These are phyloP conservation scores for Charanyca ferruginea DNA, from an alignment of 2,888 invertebrate genomes.

Conservation along the genomic window DNA sequence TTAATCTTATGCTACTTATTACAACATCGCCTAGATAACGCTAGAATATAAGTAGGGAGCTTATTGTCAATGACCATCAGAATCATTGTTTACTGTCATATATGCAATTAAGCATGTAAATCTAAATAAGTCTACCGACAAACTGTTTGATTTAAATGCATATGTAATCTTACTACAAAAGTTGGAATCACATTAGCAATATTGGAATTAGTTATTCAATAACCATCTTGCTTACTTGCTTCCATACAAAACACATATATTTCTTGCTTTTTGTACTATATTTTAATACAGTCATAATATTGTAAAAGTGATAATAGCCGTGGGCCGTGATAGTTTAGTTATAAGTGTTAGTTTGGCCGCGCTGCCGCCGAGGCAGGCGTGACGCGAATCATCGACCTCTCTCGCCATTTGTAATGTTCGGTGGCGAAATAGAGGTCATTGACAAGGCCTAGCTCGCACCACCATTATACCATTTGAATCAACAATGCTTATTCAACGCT, in stretches of 20 bases:
- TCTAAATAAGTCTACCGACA: background rate
- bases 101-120: background rate
- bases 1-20: constrained; percentile 47
- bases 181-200: background rate
- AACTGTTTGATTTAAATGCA: background rate
- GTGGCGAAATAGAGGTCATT: constrained; percentile 90
- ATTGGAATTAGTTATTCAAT: too few relatives aligned
- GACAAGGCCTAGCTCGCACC: constrained; percentile 86
- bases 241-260: background rate
- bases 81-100: constrained; percentile 8
- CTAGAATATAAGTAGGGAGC: constrained; percentile 31
- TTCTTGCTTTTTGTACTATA: background rate
- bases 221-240: background rate
- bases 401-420: constrained; percentile 80
- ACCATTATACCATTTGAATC: constrained; percentile 77
- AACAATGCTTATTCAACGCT: constrained; percentile 67
- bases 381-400: constrained; percentile 84
- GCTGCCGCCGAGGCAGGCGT: constrained; percentile 69
- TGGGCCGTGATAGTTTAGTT: constrained; percentile 49
- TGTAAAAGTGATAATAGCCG: constrained; percentile 31
- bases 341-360: constrained; percentile 55
- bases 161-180: background rate
- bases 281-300: constrained; percentile 1
- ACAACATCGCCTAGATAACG: constrained; percentile 44
- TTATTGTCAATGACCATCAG: constrained; percentile 24